phyloP scores from a whole-genome alignment of 2,113 vertebrate genomes.

The Numenius arquata region DNA sequence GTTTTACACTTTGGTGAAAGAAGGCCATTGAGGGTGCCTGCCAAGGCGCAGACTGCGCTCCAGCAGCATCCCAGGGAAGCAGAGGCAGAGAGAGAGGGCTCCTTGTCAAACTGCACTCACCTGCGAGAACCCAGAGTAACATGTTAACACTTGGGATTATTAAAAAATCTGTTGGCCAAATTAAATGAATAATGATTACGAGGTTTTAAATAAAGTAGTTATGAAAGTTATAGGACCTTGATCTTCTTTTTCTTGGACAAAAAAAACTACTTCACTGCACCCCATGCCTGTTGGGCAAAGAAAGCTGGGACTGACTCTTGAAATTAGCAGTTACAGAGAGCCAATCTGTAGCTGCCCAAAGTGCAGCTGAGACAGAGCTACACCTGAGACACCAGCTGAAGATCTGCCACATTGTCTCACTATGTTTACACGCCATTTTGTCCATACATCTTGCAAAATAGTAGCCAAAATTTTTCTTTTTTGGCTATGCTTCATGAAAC shows the following conservation, averaged over 20 bases:
- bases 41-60: background rate
- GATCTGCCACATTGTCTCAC: background rate
- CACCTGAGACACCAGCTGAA: background rate
- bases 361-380: background rate
- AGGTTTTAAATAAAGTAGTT: background rate
- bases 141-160: background rate
- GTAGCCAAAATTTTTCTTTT: background rate
- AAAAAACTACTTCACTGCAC: background rate
- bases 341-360: background rate
- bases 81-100: background rate
- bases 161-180: background rate
- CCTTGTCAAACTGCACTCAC: background rate
- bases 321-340: background rate
- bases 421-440: background rate
- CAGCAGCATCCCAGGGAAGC: background rate
- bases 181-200: background rate
- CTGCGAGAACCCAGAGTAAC: background rate
- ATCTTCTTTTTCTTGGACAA: background rate
- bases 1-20: constrained; percentile 22
- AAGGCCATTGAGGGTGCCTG: background rate
- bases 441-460: background rate
- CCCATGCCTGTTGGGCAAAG: background rate
- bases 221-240: fast-evolving
- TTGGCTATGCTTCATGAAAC: background rate
- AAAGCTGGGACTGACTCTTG: background rate